Conservation (phyloP, 1,140 invertebrate species). For the Drosophila rhopaloa region DNA sequence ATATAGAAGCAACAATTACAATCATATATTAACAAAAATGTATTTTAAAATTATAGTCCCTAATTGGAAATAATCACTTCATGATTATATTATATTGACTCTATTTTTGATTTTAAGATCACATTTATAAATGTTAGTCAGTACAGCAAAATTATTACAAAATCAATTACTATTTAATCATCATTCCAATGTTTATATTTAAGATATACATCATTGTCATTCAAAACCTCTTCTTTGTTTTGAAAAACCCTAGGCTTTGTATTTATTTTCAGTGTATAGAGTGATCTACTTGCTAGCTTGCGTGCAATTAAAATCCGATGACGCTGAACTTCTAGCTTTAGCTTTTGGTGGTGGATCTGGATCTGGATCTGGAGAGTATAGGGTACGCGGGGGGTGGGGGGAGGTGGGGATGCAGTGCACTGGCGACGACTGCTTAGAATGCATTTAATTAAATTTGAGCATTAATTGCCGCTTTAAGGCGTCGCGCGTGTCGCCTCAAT, state of each 20-base stretch:
- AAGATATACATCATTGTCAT: too few relatives aligned
- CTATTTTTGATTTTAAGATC: too few relatives aligned
- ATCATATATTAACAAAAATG: too few relatives aligned
- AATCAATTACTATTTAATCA: too few relatives aligned
- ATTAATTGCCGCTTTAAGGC: conserved; percentile 73
- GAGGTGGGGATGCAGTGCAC: conserved; percentile 10
- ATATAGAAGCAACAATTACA: too few relatives aligned
- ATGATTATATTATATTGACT: too few relatives aligned
- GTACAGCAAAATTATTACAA: too few relatives aligned
- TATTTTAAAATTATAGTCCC: too few relatives aligned
- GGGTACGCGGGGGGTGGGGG: neutral
- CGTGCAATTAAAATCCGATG: conserved; percentile 36
- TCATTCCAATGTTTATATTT: too few relatives aligned
- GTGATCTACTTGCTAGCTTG: conserved; percentile 10
- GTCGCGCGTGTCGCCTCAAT: conserved; percentile 76
- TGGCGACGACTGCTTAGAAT: conserved; percentile 56
- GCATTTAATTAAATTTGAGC: conserved; percentile 79
- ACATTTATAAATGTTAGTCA: too few relatives aligned
- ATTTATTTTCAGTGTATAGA: neutral
- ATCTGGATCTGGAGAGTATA: neutral
- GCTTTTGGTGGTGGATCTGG: conserved; percentile 20
- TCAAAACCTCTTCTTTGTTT: neutral
- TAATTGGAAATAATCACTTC: too few relatives aligned
- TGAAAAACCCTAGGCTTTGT: neutral
- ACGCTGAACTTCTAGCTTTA: conserved; percentile 16